Evolutionary conservation across 2,888 invertebrate genomes (phyloP).

Genomic region (Blomia tropicalis): DNA sequence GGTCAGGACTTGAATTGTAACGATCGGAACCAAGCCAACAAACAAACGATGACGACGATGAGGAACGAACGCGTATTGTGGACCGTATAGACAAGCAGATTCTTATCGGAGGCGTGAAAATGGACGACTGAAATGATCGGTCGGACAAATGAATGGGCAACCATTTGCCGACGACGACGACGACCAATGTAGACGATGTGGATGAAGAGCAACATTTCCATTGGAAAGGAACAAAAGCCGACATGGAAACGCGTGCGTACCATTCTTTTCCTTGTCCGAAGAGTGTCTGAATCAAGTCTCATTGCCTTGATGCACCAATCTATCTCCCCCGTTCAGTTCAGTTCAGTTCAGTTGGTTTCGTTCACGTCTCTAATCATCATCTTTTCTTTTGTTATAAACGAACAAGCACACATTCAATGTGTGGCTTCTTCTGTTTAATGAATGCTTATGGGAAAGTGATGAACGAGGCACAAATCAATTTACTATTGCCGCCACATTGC

Average conservation of each 20-base stretch:
- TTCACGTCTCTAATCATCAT: too few species aligned
- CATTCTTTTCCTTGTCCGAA: too few species aligned
- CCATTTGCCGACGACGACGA: background rate
- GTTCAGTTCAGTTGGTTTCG: too few species aligned
- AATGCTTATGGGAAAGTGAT: slow-evolving; percentile 12
- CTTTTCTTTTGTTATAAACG: background rate
- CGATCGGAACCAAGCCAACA: background rate
- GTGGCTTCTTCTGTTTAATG: slow-evolving; percentile 2
- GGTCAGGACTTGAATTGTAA: too few species aligned
- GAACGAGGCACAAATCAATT: slow-evolving; percentile 8
- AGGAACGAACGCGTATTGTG: too few species aligned
- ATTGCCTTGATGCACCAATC: too few species aligned
- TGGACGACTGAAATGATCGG: slow-evolving; percentile 1
- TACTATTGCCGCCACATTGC: background rate
- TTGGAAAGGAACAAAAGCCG: too few species aligned
- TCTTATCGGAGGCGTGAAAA: slow-evolving; percentile 20
- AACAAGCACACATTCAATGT: too few species aligned
- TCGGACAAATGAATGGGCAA: slow-evolving; percentile 7
- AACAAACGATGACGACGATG: background rate
- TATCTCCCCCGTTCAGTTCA: too few species aligned
- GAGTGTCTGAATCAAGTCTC: too few species aligned
- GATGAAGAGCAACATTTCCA: background rate
- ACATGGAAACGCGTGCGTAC: too few species aligned
- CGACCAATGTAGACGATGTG: background rate
- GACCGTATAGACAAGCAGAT: too few species aligned